Percentiles rank a stretch among this genome's conserved stretches.
These are phyloP conservation scores for Spizella passerina DNA, from an alignment of 2,797 vertebrate genomes.

Conservation along the genomic window DNA sequence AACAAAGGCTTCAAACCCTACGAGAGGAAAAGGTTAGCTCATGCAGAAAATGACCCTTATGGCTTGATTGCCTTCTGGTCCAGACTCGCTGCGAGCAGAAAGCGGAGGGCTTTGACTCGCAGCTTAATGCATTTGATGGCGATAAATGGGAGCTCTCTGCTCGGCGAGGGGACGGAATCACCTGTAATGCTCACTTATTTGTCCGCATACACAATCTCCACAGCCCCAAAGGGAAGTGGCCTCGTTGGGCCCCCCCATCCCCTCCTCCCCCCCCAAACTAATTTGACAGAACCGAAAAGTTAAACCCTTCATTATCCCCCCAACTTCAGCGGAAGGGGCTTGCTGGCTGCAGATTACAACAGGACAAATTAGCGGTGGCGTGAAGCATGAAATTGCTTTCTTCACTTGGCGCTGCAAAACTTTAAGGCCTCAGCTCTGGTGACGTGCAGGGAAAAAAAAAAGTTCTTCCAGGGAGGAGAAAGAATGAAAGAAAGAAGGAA, in stretches of 20 bases:
- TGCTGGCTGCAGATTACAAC: slow-evolving; percentile 80
- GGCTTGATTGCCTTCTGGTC: slow-evolving; percentile 88
- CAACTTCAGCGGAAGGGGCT: slow-evolving; percentile 81
- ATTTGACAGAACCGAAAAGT: slow-evolving; percentile 78
- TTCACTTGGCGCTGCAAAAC: slow-evolving; percentile 78
- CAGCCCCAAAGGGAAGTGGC: slow-evolving; percentile 24
- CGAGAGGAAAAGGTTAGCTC: slow-evolving; percentile 88
- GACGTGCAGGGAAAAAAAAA: accelerated
- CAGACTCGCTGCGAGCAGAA: slow-evolving; percentile 81
- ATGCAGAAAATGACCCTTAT: slow-evolving; percentile 93
- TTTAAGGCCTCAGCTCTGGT: slow-evolving; percentile 58
- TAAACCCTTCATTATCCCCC: slow-evolving; percentile 79
- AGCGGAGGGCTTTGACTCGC: slow-evolving; percentile 75
- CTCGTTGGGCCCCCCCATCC: slow-evolving; percentile 28
- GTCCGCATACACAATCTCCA: slow-evolving; percentile 11
- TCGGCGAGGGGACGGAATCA: slow-evolving; percentile 34
- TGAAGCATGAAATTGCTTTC: slow-evolving; percentile 88
- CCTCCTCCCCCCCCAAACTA: slow-evolving; percentile 63
- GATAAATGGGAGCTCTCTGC: slow-evolving; percentile 77
- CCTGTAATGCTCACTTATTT: slow-evolving; percentile 67
- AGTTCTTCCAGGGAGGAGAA: background rate
- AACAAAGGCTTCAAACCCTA: slow-evolving; percentile 76
- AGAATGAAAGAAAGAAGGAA: background rate
- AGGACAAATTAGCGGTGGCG: slow-evolving; percentile 74
- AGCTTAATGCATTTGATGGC: slow-evolving; percentile 75